Evolutionary conservation across 92 coral and sea anemone genomes (phyloP).

Genomic region (Porites rus): DNA sequence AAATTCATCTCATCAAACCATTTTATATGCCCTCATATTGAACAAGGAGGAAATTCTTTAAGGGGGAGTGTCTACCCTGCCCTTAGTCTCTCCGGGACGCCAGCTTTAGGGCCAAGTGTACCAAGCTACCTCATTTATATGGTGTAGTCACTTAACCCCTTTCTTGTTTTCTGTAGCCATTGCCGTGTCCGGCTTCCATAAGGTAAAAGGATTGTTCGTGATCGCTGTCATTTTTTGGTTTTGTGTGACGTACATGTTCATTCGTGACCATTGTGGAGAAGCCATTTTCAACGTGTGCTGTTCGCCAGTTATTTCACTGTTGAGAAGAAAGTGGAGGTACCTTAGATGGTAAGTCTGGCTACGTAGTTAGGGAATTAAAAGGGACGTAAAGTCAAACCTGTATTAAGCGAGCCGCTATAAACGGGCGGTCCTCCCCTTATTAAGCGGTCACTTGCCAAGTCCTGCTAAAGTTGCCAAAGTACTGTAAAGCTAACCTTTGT

Average conservation of each 20-base stretch:
- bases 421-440: too few relatives aligned
- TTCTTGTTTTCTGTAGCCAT: slow-evolving; percentile 36
- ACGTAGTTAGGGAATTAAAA: not conserved
- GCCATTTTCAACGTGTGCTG: slow-evolving; percentile 66
- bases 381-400: too few relatives aligned
- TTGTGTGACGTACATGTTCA: slow-evolving; percentile 81
- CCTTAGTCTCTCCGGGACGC: too few relatives aligned
- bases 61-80: too few relatives aligned
- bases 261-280: slow-evolving; percentile 82
- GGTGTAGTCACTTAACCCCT: not conserved
- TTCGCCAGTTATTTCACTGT: slow-evolving; percentile 51
- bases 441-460: too few relatives aligned
- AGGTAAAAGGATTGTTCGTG: slow-evolving; percentile 67
- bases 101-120: not conserved
- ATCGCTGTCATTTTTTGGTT: slow-evolving; percentile 73
- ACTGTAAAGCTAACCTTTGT: too few relatives aligned
- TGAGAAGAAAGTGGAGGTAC: slow-evolving; percentile 76
- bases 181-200: slow-evolving; percentile 73
- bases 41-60: too few relatives aligned
- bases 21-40: too few relatives aligned
- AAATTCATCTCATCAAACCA: too few relatives aligned
- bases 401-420: too few relatives aligned
- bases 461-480: too few relatives aligned
- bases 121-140: not conserved
- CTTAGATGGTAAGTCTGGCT: slow-evolving; percentile 83